Base-by-base conservation (phyloP, 1,140 invertebrate species). In the Aporrectodea caliginosa region DNA sequence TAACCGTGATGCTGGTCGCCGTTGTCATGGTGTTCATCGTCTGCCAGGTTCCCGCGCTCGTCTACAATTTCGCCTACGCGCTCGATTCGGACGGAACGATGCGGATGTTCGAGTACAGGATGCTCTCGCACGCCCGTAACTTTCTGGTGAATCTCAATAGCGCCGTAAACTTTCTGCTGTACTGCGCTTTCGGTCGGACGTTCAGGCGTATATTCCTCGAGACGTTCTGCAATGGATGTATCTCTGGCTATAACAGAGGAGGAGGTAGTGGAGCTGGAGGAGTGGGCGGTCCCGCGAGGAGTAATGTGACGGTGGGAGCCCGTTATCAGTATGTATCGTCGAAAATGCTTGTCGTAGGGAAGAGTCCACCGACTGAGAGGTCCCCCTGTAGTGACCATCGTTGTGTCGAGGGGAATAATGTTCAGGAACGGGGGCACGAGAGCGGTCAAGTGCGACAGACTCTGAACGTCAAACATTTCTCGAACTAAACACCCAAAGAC, bases 101-200 rank as follows among this genome's bases (percentile, higher is more conserved):
- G 2, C 73, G 35, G 14, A 75, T 34, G 12, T 80, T 81, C 22
- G 82, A 82, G 70, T 87, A 84, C 84, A 80, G 81, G 35, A 77
- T 87, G 16, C 77, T 88, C 12, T 87, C 86, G 16, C 82, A 82
- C 6, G 69, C 86, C 58, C 80, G 93, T 82, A 98, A 98, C 87
- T 91, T 98, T n/a, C 90, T 98, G 34, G 95, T 98, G 16, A 97
- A 94, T 33, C 93, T 98, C 83, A 98, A 98, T 89, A 97, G 95
- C 83, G 96, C 96, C 82, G 94, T 98, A 43, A 98, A 98, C 87
- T 98, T 98, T 86, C 92, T 98, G 75, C 96, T 98, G 80, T 98
- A 98, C 88, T 96, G 97, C 79, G 95, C 97, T 58, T 97, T 98
- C 86, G 97, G 96, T 0, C 94, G 97, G 85, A 98, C 98, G 86